Evolutionary conservation across 2,888 invertebrate genomes (phyloP), one percentile per base, ranked within the genome.

Genomic region (Syrphus vitripennis): DNA sequence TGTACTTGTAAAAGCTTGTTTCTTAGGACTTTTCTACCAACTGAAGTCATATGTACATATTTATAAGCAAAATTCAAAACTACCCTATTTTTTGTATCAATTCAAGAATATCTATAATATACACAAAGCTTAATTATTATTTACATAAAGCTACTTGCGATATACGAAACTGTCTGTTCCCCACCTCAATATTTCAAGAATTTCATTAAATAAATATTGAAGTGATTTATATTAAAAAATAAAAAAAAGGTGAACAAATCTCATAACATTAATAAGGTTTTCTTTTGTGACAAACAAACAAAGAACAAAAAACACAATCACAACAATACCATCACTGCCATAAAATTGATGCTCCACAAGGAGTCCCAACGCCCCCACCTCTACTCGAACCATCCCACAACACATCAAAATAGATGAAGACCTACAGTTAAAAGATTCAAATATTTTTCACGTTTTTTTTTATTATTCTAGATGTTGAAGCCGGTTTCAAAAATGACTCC

Each of bases 371-470:
- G 40, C 34, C 70, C 40, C 16, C 55, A n/a, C n/a, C n/a, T n/a
- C n/a, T n/a, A n/a, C n/a, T n/a, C n/a, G 0, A 42, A 14, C 24
- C 61, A 53, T 40, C 37, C 37, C 31, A 34, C 31, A 57, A 42
- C 34, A 24, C 77, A 77, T 69, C 76, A 59, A 74, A 67, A 72
- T 70, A 82, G 57, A 77, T 74, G 86, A 86, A 86, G 82, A 86
- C 86, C 86, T 82, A 63, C 42, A 86, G 77, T 74, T 78, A 82
- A 82, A 78, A 82, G 78, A 78, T 72, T 77, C 72, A n/a, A 72
- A 72, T 65, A 55, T 61, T 42, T 72, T 78, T 59, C 21, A 34
- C 59, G 59, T 24, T 40, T 63, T 80, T 50, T 21, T 37, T 59
- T 71, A 42, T 72, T 75, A 77, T 76, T 74, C 69, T 69, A 53